Percentiles rank a stretch among this genome's conserved stretches.
Evolutionary conservation across 2,113 vertebrate genomes (phyloP).

Genomic region (Rattus norvegicus): DNA sequence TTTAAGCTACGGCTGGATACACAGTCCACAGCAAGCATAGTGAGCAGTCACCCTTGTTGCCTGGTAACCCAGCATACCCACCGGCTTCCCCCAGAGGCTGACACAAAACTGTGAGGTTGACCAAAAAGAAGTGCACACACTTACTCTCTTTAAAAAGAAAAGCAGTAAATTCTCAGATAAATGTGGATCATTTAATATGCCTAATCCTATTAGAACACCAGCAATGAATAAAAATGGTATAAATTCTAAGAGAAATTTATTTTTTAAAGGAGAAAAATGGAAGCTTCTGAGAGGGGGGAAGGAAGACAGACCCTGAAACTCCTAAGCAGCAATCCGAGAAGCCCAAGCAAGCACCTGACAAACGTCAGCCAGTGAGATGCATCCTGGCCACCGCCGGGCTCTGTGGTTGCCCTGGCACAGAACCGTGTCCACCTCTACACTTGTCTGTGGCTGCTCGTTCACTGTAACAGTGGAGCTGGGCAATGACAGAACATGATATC

Average conservation of each 20-base stretch:
- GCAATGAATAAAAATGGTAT: constrained; percentile 32
- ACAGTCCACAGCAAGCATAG: background rate
- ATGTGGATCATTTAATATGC: background rate
- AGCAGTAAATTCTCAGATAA: constrained; percentile 28
- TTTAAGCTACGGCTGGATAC: background rate
- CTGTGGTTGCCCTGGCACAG: too few relatives aligned
- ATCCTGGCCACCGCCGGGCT: fast-evolving
- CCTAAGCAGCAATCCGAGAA: background rate
- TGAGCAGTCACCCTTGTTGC: fast-evolving
- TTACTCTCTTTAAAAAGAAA: background rate
- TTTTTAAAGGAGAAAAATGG: background rate
- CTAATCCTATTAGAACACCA: constrained; percentile 3
- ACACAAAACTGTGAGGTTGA: background rate
- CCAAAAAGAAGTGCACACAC: background rate
- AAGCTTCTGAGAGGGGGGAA: background rate
- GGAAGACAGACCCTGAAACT: background rate
- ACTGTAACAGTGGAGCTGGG: background rate
- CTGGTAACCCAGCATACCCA: background rate
- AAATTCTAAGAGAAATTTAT: background rate
- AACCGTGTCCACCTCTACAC: fast-evolving
- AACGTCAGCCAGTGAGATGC: fast-evolving
- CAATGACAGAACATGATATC: background rate
- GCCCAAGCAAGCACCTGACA: background rate
- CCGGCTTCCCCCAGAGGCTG: background rate
- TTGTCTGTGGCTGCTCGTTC: background rate